These are phyloP conservation scores for Siniperca scherzeri DNA, from an alignment of 2,797 vertebrate species.

Conservation along the genomic window DNA sequence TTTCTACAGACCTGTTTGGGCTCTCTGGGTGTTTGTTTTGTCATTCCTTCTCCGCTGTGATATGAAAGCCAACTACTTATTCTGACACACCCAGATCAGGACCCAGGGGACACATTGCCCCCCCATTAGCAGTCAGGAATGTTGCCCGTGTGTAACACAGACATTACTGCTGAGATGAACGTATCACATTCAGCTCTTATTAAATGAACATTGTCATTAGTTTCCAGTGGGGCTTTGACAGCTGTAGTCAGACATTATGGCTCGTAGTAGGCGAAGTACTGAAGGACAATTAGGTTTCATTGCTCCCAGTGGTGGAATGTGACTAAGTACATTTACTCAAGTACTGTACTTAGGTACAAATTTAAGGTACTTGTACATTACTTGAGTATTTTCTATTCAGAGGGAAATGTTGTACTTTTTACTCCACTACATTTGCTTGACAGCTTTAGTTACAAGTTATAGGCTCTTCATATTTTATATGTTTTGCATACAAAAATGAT, in stretches of 20 bases:
- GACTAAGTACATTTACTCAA: neutral
- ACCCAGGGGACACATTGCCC: conserved; percentile 3
- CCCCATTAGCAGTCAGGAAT: conserved; percentile 57
- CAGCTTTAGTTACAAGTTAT: neutral
- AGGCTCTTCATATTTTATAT: neutral
- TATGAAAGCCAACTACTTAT: conserved; percentile 63
- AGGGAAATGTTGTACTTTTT: neutral
- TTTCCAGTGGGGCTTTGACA: neutral
- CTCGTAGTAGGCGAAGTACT: neutral
- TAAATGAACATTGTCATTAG: neutral
- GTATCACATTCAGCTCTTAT: conserved; percentile 17
- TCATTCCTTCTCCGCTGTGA: conserved; percentile 37
- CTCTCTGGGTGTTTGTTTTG: conserved; percentile 54
- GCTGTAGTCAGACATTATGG: conserved; percentile 18
- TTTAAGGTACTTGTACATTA: neutral
- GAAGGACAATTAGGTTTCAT: conserved; percentile 7
- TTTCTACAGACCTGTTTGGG: conserved; percentile 40
- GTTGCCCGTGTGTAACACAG: conserved; percentile 1
- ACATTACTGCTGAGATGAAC: conserved; percentile 30
- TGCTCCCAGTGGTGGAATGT: conserved; percentile 5
- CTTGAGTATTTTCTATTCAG: neutral
- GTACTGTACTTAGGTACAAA: neutral
- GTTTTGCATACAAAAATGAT: too few relatives aligned
- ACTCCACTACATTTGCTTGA: neutral
- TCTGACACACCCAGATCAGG: conserved; percentile 59